Base-by-base conservation (phyloP, 2,888 invertebrate species). In the Apodemia duryi region DNA sequence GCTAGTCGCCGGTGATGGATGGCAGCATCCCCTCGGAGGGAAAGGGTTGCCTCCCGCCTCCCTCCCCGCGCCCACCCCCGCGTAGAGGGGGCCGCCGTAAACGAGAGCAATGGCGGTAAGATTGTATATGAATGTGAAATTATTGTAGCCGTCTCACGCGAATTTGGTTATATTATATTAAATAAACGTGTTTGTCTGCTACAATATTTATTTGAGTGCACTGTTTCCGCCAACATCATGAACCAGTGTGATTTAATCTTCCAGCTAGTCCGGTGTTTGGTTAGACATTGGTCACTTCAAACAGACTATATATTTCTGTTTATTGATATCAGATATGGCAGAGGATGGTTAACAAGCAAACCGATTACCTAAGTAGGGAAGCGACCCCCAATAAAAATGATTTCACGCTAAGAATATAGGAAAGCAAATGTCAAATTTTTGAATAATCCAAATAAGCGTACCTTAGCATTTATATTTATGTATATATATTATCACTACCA, bases 1-100 rank as follows among this genome's bases (percentile, higher is more conserved):
- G 84, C 85, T 81, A 76, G 83, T 82, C 82, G 77, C 73, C 75
- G 73, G 85, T 89, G 90, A 90, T 90, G 87, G 91, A 90, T 90
- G 83, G 78, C 43, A 75, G 71, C 70, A 71, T 71, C 69, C 74
- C 76, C 73, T 73, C 70, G 68, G 75, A 74, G 78, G 79, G 80
- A 82, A 86, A 89, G 87, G 88, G 90, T 88, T 87, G 85, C 80
- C 80, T 71, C 67, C 77, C 77, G 69, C 69, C 68, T 10, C 62
- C 10, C 66, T 66, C 63, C 66, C 62, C 61, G 63, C 65, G 62
- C 70, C 63, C 71, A 65, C 63, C 62, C 65, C 61, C 62, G 54
- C 67, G 6, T 63, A 35, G 35, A 65, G 63, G 68, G 67, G 68
- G 65, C 46, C 61, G 66, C 62, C 62, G 74, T 76, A 75, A 77